Evolutionary conservation across 2,113 vertebrate species (phyloP).

Genomic region (Callipepla californica): DNA sequence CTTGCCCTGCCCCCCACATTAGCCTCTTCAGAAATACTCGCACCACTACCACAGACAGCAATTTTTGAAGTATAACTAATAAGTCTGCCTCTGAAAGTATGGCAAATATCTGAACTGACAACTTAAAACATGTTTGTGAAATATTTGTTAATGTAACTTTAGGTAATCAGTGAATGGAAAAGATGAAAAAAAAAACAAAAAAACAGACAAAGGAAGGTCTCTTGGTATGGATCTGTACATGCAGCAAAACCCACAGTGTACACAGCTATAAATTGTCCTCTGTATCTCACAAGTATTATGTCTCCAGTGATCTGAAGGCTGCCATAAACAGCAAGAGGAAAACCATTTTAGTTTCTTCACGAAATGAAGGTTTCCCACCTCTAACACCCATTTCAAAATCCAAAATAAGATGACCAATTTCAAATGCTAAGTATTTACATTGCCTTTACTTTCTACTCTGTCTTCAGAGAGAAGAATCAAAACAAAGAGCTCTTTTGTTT

Average conservation of each 20-base stretch:
- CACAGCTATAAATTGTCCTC: background rate
- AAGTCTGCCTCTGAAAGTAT: background rate
- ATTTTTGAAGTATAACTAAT: background rate
- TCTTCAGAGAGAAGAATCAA: background rate
- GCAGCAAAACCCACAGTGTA: background rate
- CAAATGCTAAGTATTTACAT: background rate
- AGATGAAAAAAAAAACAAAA: background rate
- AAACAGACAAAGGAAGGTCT: background rate
- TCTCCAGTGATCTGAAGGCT: background rate
- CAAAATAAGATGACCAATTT: background rate
- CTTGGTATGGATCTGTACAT: accelerated
- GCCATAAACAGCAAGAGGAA: background rate
- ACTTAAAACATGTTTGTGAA: accelerated
- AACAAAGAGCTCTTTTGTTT: background rate
- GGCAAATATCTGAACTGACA: background rate
- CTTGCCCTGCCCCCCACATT: background rate
- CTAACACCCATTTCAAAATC: background rate
- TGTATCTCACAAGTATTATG: background rate
- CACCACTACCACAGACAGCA: background rate
- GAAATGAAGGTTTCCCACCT: background rate
- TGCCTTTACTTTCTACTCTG: background rate
- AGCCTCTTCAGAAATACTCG: background rate
- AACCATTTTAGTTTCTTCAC: no score
- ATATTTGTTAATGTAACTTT: background rate
- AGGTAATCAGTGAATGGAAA: background rate